Conservation (phyloP, 2,797 vertebrate genomes). For the Pseudochirops corinnae region DNA sequence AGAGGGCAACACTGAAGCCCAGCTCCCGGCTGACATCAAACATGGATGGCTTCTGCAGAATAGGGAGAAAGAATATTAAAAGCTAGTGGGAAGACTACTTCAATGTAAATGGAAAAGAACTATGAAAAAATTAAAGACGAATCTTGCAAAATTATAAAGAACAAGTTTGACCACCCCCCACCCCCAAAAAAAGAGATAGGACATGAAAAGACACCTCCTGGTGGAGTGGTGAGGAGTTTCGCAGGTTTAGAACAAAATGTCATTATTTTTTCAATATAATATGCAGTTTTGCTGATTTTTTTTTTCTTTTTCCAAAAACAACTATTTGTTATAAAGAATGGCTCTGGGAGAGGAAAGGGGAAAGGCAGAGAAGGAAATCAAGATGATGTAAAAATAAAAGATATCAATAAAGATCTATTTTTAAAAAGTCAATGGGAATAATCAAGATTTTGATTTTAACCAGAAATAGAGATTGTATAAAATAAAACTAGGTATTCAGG, state of each 20-base stretch:
- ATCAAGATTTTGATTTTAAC: not conserved
- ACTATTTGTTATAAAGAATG: not conserved
- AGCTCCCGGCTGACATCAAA: slow-evolving; percentile 97
- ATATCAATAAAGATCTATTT: not conserved
- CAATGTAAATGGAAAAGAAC: not conserved
- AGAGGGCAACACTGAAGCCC: slow-evolving; percentile 94
- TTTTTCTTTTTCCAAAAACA: not conserved
- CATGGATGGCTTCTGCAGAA: slow-evolving; percentile 94
- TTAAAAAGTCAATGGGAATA: not conserved
- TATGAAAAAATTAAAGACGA: not conserved
- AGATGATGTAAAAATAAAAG: not conserved
- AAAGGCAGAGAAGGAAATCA: not conserved
- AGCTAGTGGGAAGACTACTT: not conserved
- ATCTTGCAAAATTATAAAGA: not conserved
- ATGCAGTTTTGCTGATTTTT: not conserved
- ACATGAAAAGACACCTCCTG: not conserved
- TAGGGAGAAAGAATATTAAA: slow-evolving; percentile 1
- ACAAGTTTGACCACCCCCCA: not conserved
- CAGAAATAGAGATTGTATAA: not conserved
- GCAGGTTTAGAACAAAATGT: not conserved
- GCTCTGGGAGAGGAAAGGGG: not conserved
- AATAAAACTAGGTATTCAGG: not conserved
- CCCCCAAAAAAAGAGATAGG: not conserved
- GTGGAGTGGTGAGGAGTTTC: not conserved
- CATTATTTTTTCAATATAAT: not conserved